A percentile compares a stretch with the other conserved stretches of the same genome.
Evolutionary conservation across 2,797 vertebrate species (phyloP).

Genomic region (Neosilurus mollespiculum): DNA sequence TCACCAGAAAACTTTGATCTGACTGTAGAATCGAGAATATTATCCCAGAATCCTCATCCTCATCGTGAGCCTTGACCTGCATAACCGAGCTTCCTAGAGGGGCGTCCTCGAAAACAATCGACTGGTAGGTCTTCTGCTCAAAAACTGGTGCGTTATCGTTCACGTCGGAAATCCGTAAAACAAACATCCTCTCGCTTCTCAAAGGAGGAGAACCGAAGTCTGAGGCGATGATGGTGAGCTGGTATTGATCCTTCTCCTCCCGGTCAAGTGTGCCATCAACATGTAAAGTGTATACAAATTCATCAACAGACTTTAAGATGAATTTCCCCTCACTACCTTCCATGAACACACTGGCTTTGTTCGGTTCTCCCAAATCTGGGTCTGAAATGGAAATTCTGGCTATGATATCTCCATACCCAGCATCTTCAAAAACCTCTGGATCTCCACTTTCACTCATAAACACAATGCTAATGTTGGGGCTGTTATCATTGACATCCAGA

Average conservation of each 20-base stretch:
- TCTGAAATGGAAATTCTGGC: conserved; percentile 87
- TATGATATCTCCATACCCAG: conserved; percentile 79
- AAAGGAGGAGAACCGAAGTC: conserved; percentile 80
- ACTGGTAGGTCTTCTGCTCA: conserved; percentile 67
- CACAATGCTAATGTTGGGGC: conserved; percentile 78
- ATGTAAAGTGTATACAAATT: conserved; percentile 80
- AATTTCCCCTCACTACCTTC: conserved; percentile 79
- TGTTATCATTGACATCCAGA: conserved; percentile 88
- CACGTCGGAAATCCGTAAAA: conserved; percentile 77
- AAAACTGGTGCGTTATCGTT: conserved; percentile 85
- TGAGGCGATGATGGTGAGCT: conserved; percentile 76
- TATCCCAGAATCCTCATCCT: conserved; percentile 76
- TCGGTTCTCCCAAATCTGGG: conserved; percentile 70
- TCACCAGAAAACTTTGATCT: conserved; percentile 61
- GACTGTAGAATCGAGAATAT: conserved; percentile 74
- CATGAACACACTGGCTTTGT: conserved; percentile 65
- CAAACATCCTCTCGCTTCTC: conserved; percentile 70
- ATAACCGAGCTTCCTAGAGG: conserved; percentile 77
- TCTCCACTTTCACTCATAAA: conserved; percentile 84
- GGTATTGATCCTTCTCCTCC: conserved; percentile 78
- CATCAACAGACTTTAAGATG: conserved; percentile 71
- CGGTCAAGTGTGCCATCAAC: conserved; percentile 80
- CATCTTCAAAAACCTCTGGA: conserved; percentile 80
- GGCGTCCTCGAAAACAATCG: conserved; percentile 78
- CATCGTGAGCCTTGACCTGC: conserved; percentile 77